Conservation (phyloP, 2,888 invertebrate species). For the Drosophila basisetae region DNA sequence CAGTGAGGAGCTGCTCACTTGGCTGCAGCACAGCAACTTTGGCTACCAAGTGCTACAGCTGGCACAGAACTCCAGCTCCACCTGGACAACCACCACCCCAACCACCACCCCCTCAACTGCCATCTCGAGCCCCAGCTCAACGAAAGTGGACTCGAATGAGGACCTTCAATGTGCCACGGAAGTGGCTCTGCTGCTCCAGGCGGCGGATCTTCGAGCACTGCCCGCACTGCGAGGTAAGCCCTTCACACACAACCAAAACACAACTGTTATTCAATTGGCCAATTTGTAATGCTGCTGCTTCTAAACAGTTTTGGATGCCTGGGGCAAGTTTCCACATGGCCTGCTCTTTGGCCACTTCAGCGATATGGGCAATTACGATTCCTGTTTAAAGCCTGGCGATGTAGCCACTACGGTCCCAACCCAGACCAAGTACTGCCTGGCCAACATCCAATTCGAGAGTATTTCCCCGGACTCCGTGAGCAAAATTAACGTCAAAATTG, state of each 20-base stretch:
- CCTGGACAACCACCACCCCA: neutral
- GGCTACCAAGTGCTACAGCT: constrained; percentile 66
- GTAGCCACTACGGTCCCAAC: neutral
- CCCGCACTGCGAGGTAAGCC: constrained; percentile 61
- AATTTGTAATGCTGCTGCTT: neutral
- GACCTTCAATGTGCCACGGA: constrained; percentile 48
- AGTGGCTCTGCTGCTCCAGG: constrained; percentile 49
- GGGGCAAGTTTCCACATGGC: constrained; percentile 85
- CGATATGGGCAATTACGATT: constrained; percentile 84
- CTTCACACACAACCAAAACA: neutral
- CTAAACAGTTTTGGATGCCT: constrained; percentile 84
- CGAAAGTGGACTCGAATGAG: constrained; percentile 1
- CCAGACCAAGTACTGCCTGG: constrained; percentile 60
- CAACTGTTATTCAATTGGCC: neutral
- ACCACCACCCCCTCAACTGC: neutral
- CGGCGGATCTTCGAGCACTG: constrained; percentile 41
- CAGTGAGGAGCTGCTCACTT: constrained; percentile 49
- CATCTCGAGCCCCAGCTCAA: neutral
- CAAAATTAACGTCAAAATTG: constrained; percentile 33
- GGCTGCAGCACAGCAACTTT: constrained; percentile 70
- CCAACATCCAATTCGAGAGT: constrained; percentile 40
- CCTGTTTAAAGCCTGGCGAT: constrained; percentile 74
- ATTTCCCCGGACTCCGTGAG: neutral
- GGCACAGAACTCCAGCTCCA: constrained; percentile 20
- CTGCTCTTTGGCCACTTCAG: constrained; percentile 81